A percentile compares a stretch with the other conserved stretches of the same genome.
phyloP scores from a whole-genome alignment of 2,113 vertebrate species.

The Phocoena sinus region DNA sequence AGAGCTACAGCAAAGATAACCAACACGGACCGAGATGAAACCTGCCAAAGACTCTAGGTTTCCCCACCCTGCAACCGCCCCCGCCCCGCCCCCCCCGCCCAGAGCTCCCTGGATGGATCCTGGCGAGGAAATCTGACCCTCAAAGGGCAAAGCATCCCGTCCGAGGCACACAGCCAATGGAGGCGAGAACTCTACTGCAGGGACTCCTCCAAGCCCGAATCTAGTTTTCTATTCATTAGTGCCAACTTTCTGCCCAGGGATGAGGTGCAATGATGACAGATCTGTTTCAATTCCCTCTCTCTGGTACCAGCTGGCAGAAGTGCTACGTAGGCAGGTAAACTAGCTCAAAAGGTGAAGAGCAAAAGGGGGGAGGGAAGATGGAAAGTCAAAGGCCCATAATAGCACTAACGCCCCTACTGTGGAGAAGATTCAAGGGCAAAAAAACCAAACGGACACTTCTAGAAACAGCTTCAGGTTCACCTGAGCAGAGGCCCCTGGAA shows the following conservation, averaged over 20 bases:
- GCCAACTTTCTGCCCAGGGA: neutral
- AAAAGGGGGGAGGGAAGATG: neutral
- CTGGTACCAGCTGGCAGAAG: neutral
- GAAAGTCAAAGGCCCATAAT: neutral
- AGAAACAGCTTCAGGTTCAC: conserved; percentile 2
- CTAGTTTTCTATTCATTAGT: neutral
- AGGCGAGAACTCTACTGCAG: fast-evolving
- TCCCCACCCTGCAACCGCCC: neutral
- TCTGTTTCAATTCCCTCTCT: neutral
- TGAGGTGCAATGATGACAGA: neutral
- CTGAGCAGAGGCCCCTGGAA: neutral
- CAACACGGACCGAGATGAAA: neutral
- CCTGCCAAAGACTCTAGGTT: neutral
- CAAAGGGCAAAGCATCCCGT: neutral
- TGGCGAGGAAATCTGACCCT: neutral
- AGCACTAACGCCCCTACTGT: neutral
- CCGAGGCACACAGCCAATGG: neutral
- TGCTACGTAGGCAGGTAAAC: neutral
- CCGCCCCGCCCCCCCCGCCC: too few species aligned
- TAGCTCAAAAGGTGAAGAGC: neutral
- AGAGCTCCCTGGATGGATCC: neutral
- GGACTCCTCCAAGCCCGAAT: neutral
- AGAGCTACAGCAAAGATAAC: neutral
- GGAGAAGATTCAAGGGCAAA: neutral
- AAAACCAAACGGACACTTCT: neutral